Base-by-base conservation (phyloP, 2,888 invertebrate species). In the Tridacna gigas region DNA sequence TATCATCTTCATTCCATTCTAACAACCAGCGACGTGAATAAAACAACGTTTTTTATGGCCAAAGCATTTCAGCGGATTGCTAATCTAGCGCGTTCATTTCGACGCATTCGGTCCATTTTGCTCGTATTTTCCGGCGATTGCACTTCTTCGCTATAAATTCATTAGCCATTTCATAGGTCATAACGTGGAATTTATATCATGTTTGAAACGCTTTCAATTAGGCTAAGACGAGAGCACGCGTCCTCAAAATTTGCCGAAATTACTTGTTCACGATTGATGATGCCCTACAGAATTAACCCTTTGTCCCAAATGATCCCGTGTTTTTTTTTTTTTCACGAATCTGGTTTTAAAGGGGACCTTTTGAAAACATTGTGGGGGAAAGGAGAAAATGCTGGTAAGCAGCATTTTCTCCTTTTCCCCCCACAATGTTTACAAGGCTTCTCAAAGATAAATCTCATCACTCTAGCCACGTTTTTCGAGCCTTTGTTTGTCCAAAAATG, bases 141-240 rank as follows among this genome's bases (percentile, higher is more conserved):
- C 74, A 60, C 67, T 77, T 78, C 77, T 79, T 61, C 75, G 82
- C 79, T 74, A 84, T 84, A 82, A 87, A 87, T 87, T 87, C 86
- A 87, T 87, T 87, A 84, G 71, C 78, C 83, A 65, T 84, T 81
- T 87, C 86, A 87, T 87, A 87, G 86, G 86, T 84, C 86, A 84
- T 87, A 87, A 87, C 86, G 84, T 73, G 79, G 84, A 84, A 84
- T 87, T 87, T 87, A 87, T 87, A 84, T 80, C 86, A 79, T 87
- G 77, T 87, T 84, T 79, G 80, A 82, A 83, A 80, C 67, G 82
- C 66, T 78, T 79, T 83, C 86, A 87, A 87, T 87, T 87, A 87
- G 74, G 66, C 80, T 71, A 22, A 15, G 51, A 71, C 74, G 80
- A 73, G 80, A 37, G 75, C 73, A 47, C 74, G 79, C 76, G 78